Conservation (phyloP, 2,888 invertebrate genomes). For the Troides helena region DNA sequence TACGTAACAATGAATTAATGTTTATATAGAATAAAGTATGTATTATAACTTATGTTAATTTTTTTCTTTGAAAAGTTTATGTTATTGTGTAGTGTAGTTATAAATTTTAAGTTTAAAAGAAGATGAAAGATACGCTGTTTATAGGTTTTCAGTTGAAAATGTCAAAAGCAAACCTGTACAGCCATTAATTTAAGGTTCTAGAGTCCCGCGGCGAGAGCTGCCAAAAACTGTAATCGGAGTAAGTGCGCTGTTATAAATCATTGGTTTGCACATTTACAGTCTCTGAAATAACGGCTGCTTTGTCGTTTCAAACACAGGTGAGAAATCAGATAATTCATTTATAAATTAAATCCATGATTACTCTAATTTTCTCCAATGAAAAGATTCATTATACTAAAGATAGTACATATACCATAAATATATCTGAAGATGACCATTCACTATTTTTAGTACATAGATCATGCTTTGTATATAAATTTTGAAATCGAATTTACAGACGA, state of each 20-base stretch:
- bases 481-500: too few relatives aligned
- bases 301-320: not conserved
- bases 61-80: not conserved
- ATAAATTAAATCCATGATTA: not conserved
- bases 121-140: conserved; percentile 23
- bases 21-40: not conserved
- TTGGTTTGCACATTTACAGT: conserved; percentile 22
- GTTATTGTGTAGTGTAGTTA: not conserved
- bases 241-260: conserved; percentile 29
- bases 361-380: not conserved
- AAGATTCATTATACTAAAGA: not conserved
- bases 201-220: conserved; percentile 26
- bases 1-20: not conserved
- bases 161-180: conserved; percentile 26
- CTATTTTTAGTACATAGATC: not conserved
- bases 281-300: conserved; percentile 15
- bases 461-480: not conserved
- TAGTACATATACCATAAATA: not conserved
- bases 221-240: conserved; percentile 29
- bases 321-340: not conserved
- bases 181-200: conserved; percentile 28
- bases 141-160: conserved; percentile 27
- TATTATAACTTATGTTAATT: too few relatives aligned
- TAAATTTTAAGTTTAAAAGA: conserved; percentile 6
- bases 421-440: too few relatives aligned